Conservation (phyloP, 2,113 vertebrate genomes). For the Hemiprocne comata region DNA sequence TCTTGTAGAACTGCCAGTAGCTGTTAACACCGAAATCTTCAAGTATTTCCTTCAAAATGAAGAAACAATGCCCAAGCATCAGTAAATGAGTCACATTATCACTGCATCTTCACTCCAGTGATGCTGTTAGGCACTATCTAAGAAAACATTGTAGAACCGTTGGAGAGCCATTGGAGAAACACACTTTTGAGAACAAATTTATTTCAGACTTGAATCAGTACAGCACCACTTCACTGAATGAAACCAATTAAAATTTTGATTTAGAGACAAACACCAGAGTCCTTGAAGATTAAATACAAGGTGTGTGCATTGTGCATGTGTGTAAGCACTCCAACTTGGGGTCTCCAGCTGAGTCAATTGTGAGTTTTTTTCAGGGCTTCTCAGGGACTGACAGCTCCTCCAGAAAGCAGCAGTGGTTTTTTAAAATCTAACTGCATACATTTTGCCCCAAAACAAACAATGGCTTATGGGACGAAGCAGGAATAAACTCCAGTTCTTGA, state of each 20-base stretch:
- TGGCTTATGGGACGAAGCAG: neutral
- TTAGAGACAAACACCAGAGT: neutral
- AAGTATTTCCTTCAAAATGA: neutral
- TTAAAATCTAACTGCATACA: neutral
- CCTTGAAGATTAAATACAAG: neutral
- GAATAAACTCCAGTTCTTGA: neutral
- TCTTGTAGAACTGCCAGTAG: neutral
- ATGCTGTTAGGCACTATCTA: neutral
- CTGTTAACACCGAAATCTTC: neutral
- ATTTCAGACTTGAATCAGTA: neutral
- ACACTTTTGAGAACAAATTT: neutral
- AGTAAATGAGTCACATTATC: neutral
- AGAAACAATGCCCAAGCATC: fast-evolving
- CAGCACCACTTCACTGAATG: neutral
- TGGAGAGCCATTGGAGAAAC: neutral
- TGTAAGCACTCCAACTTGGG: neutral
- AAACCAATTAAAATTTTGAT: neutral
- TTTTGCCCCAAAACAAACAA: neutral
- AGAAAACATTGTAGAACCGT: neutral
- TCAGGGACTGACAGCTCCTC: neutral
- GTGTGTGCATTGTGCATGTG: too few relatives aligned
- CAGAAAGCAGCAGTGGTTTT: neutral
- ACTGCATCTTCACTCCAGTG: neutral
- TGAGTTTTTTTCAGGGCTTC: neutral
- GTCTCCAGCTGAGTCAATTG: neutral